phyloP scores from a whole-genome alignment of 2,797 vertebrate genomes.

The Hippopotamyrus pictus region DNA sequence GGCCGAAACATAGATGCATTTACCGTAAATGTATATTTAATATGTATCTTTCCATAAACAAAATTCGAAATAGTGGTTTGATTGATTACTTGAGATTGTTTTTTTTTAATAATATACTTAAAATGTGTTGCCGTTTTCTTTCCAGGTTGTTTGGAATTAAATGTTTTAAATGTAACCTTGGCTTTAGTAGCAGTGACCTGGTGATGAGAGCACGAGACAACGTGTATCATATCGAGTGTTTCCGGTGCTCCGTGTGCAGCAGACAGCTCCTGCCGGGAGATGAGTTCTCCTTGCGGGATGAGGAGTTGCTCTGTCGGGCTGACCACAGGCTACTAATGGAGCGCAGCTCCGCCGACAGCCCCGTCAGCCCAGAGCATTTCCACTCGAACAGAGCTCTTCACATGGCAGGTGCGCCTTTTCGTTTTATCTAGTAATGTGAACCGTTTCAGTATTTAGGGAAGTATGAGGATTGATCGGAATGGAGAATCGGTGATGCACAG shows the following conservation, averaged over 20 bases:
- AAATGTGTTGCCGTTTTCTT: constrained; percentile 14
- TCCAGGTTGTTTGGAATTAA: constrained; percentile 81
- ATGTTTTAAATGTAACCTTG: constrained; percentile 81
- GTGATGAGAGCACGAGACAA: constrained; percentile 85
- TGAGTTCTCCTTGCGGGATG: constrained; percentile 83
- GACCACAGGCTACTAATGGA: constrained; percentile 74
- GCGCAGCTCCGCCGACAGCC: constrained; percentile 63
- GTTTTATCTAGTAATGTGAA: constrained; percentile 12
- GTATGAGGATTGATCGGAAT: constrained; percentile 42
- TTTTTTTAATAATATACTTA: background rate
- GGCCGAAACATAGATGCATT: background rate
- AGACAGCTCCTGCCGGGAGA: constrained; percentile 86
- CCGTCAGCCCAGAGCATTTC: constrained; percentile 67
- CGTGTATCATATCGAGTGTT: constrained; percentile 91
- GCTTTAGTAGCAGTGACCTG: constrained; percentile 83
- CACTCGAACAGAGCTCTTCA: constrained; percentile 66
- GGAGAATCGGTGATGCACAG: background rate
- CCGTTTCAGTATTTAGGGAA: background rate
- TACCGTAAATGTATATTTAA: background rate
- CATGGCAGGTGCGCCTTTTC: constrained; percentile 63
- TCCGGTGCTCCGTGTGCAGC: constrained; percentile 86
- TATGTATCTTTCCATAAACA: background rate
- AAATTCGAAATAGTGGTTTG: background rate
- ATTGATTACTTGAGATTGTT: background rate
- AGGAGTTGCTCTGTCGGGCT: constrained; percentile 78